phyloP scores from a whole-genome alignment of 2,888 invertebrate species.

The Rhorus exstirpatorius region DNA sequence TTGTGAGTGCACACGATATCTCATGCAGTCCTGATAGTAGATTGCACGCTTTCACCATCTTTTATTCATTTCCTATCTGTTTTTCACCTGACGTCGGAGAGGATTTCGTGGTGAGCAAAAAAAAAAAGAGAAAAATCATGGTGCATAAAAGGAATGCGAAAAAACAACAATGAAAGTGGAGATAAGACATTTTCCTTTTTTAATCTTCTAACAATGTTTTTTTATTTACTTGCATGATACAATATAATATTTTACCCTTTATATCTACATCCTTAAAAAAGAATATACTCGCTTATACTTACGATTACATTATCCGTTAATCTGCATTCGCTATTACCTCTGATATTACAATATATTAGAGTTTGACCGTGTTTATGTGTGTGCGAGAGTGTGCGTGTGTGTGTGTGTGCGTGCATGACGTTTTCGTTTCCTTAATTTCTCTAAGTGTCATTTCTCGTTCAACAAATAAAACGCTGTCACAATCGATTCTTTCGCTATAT shows the following conservation, averaged over 20 bases:
- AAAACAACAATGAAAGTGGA: constrained; percentile 26
- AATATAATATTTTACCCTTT: constrained; percentile 73
- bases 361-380: constrained; percentile 32
- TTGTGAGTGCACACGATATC: constrained; percentile 55
- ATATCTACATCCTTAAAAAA: constrained; percentile 77
- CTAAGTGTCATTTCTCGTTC: constrained; percentile 23
- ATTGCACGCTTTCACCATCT: constrained; percentile 57
- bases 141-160: constrained; percentile 17
- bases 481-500: constrained; percentile 30
- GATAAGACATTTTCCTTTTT: constrained; percentile 48
- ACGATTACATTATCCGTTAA: constrained; percentile 71
- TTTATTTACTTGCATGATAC: constrained; percentile 74
- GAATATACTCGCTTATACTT: constrained; percentile 74
- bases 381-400: not conserved
- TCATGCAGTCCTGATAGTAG: constrained; percentile 59
- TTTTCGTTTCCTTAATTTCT: constrained; percentile 27
- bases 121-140: constrained; percentile 3
- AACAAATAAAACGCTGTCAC: constrained; percentile 49
- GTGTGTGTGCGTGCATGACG: constrained; percentile 51
- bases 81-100: constrained; percentile 26
- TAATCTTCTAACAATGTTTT: constrained; percentile 75
- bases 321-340: constrained; percentile 67
- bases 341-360: constrained; percentile 63
- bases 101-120: constrained; percentile 23
- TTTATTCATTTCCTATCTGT: constrained; percentile 60